Evolutionary conservation across 2,888 invertebrate genomes (phyloP).

Genomic region (Hypomecis atomaria): DNA sequence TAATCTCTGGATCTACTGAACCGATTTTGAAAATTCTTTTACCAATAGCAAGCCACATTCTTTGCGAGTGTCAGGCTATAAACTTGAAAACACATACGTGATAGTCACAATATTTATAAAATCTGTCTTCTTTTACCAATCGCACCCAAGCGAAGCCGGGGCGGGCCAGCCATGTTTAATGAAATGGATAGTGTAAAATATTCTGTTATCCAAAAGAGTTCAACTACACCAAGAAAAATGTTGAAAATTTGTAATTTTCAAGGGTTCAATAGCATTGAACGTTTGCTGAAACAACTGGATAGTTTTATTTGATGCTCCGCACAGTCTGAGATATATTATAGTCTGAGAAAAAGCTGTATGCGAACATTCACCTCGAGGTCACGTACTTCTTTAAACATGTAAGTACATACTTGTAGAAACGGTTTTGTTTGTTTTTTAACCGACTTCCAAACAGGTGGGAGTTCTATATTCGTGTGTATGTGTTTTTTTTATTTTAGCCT

Average conservation of each 20-base stretch:
- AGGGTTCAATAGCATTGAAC: constrained; percentile 20
- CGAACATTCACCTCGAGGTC: constrained; percentile 32
- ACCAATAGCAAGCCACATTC: too few relatives aligned
- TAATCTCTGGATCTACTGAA: too few relatives aligned
- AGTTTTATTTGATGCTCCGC: constrained; percentile 34
- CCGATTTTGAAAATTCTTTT: too few relatives aligned
- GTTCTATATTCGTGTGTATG: too few relatives aligned
- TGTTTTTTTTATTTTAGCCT: too few relatives aligned
- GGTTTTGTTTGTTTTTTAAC: neutral
- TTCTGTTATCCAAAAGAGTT: neutral
- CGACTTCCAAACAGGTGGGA: too few relatives aligned
- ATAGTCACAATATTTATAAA: too few relatives aligned
- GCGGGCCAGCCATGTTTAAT: too few relatives aligned
- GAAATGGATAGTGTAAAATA: neutral
- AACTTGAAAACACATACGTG: too few relatives aligned
- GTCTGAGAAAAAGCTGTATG: constrained; percentile 20
- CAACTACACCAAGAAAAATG: neutral
- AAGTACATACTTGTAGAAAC: neutral
- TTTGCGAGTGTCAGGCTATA: too few relatives aligned
- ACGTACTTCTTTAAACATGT: constrained; percentile 8
- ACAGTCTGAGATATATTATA: neutral
- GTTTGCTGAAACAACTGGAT: constrained; percentile 25
- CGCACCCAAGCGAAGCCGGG: too few relatives aligned
- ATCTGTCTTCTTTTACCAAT: too few relatives aligned
- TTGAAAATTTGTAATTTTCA: neutral